Percentiles rank a stretch among this genome's conserved stretches.
phyloP scores from a whole-genome alignment of 2,888 invertebrate species.

The Platycheirus rosarum region DNA sequence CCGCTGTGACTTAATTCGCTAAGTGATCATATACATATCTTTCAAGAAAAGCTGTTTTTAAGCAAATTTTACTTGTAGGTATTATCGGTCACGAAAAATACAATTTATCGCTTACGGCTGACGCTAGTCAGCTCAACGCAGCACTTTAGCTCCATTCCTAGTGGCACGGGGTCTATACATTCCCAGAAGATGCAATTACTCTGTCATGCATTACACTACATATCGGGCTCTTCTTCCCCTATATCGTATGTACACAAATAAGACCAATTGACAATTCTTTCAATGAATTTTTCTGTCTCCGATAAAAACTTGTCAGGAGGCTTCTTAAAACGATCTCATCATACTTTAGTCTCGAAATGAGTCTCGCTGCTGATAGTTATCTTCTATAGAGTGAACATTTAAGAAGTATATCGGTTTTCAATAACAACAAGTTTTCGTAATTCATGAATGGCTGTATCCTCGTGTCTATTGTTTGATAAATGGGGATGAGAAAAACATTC shows the following conservation, averaged over 20 bases:
- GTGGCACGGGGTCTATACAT: conserved; percentile 33
- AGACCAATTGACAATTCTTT: conserved; percentile 59
- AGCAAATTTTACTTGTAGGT: too few species aligned
- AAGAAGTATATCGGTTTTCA: neutral
- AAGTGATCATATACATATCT: conserved; percentile 24
- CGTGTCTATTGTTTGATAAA: conserved; percentile 23
- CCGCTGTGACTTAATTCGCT: conserved; percentile 62
- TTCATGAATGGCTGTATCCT: conserved; percentile 36
- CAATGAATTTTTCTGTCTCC: conserved; percentile 41
- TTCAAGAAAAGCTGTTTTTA: too few species aligned
- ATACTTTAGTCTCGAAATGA: conserved; percentile 55
- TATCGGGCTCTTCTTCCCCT: conserved; percentile 9
- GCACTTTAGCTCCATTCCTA: neutral
- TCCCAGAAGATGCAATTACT: conserved; percentile 57
- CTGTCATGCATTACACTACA: conserved; percentile 38
- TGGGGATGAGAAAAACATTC: neutral
- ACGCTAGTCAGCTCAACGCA: neutral
- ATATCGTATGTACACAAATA: conserved; percentile 6
- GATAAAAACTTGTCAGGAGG: conserved; percentile 32
- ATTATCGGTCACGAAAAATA: conserved; percentile 1
- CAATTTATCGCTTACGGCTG: conserved; percentile 4
- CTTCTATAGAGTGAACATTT: too few species aligned
- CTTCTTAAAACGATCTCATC: conserved; percentile 21
- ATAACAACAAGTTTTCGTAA: conserved; percentile 1
- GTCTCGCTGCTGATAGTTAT: conserved; percentile 38